Percentiles rank a stretch among this genome's conserved stretches.
These are phyloP conservation scores for Parochlus steinenii DNA, from an alignment of 2,888 invertebrate genomes.

Conservation along the genomic window DNA sequence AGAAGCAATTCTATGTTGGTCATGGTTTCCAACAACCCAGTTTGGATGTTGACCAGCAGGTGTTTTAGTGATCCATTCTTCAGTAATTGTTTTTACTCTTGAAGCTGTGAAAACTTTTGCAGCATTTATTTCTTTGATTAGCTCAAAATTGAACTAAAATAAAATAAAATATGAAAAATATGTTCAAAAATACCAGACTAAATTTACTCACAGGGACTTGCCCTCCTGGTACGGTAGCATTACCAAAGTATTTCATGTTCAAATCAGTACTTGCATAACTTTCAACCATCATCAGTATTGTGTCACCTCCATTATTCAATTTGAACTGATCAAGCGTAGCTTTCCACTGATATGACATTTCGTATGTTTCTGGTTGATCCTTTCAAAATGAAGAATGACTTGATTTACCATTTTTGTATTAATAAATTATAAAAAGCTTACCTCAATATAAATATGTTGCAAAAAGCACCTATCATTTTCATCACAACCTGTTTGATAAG, in stretches of 20 bases:
- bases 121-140: conserved; percentile 34
- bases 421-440: too few relatives aligned
- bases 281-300: conserved; percentile 41
- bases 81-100: conserved; percentile 34
- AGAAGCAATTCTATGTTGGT: conserved; percentile 30
- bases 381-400: too few relatives aligned
- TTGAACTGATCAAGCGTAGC: conserved; percentile 35
- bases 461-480: conserved; percentile 33
- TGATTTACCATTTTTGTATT: too few relatives aligned
- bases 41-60: conserved; percentile 37
- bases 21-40: conserved; percentile 46
- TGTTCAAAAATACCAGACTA: conserved; percentile 36
- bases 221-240: conserved; percentile 31
- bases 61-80: conserved; percentile 41
- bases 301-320: conserved; percentile 23
- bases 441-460: conserved; percentile 40
- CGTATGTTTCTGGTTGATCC: conserved; percentile 39
- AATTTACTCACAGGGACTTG: too few relatives aligned
- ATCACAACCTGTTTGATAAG: conserved; percentile 29
- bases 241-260: conserved; percentile 44
- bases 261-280: conserved; percentile 37
- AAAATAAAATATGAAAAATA: too few relatives aligned
- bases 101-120: conserved; percentile 35
- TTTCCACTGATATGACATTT: conserved; percentile 39
- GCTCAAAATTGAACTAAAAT: conserved; percentile 40